These are phyloP conservation scores for Pristionchus mayeri DNA, from an alignment of 2,888 invertebrate species.

Conservation along the genomic window DNA sequence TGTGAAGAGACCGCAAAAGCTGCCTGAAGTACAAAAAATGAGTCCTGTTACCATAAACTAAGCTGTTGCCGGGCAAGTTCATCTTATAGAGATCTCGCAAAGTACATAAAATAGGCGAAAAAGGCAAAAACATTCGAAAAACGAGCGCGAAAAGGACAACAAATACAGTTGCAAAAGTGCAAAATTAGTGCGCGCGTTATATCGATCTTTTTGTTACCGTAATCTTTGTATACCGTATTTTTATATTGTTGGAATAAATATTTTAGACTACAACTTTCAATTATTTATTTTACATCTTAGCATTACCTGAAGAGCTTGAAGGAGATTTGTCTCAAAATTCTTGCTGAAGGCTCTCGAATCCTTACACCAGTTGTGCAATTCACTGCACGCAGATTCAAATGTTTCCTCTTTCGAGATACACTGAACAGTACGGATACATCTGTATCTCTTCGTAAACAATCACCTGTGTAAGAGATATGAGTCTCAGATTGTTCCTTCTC, in stretches of 20 bases:
- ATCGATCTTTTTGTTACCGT: too few relatives aligned
- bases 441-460: too few relatives aligned
- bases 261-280: too few relatives aligned
- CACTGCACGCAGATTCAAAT: neutral
- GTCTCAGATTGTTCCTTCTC: conserved; percentile 24
- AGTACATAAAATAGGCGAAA: too few relatives aligned
- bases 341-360: neutral
- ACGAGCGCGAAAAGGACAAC: neutral
- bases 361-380: conserved; percentile 23
- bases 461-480: conserved; percentile 16
- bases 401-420: neutral
- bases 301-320: neutral
- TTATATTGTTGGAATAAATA: too few relatives aligned
- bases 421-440: too few relatives aligned
- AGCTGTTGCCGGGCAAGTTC: too few relatives aligned
- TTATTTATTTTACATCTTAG: too few relatives aligned
- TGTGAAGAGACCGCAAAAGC: conserved; percentile 28
- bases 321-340: neutral
- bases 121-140: too few relatives aligned
- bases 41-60: neutral
- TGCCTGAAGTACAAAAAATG: neutral
- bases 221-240: neutral
- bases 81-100: too few relatives aligned
- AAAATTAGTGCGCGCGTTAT: too few relatives aligned
- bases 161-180: neutral